Percentiles rank a stretch among this genome's conserved stretches.
Evolutionary conservation across 1,140 invertebrate species (phyloP).

Genomic region (Thaumatotibia leucotreta): DNA sequence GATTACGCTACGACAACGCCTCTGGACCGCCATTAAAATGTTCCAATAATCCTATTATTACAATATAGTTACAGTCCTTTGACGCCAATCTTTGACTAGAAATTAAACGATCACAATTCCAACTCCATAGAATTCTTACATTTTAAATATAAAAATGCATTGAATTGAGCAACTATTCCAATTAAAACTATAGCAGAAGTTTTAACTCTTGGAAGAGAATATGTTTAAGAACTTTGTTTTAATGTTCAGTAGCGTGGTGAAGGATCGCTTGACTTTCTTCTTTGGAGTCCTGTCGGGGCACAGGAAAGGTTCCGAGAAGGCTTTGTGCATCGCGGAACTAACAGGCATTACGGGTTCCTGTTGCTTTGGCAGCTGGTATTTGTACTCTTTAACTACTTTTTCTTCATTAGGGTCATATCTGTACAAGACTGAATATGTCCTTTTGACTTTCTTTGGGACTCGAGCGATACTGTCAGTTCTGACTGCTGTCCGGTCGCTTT

Average conservation of each 20-base stretch:
- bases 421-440: slow-evolving; percentile 68
- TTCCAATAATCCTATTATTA: slow-evolving; percentile 11
- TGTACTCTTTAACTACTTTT: slow-evolving; percentile 68
- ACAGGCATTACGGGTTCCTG: slow-evolving; percentile 30
- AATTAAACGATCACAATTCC: slow-evolving; percentile 20
- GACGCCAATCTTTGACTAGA: slow-evolving; percentile 27
- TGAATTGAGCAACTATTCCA: slow-evolving; percentile 65
- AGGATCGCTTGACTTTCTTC: slow-evolving; percentile 68
- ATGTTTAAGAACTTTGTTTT: slow-evolving; percentile 69
- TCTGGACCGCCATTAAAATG: slow-evolving; percentile 5
- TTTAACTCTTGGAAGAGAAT: slow-evolving; percentile 65
- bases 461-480: slow-evolving; percentile 43
- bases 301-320: slow-evolving; percentile 60
- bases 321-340: slow-evolving; percentile 43
- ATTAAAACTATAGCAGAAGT: slow-evolving; percentile 19
- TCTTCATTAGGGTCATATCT: slow-evolving; percentile 66
- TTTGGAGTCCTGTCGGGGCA: slow-evolving; percentile 49
- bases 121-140: slow-evolving; percentile 22
- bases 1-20: not conserved
- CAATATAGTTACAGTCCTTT: slow-evolving; percentile 4
- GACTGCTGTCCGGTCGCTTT: slow-evolving; percentile 60
- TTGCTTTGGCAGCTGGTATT: slow-evolving; percentile 57
- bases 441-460: slow-evolving; percentile 60
- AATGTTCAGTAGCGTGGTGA: slow-evolving; percentile 64
- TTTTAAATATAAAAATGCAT: slow-evolving; percentile 56